Conservation (phyloP, 1,140 invertebrate genomes). For the Lycorma delicatula region DNA sequence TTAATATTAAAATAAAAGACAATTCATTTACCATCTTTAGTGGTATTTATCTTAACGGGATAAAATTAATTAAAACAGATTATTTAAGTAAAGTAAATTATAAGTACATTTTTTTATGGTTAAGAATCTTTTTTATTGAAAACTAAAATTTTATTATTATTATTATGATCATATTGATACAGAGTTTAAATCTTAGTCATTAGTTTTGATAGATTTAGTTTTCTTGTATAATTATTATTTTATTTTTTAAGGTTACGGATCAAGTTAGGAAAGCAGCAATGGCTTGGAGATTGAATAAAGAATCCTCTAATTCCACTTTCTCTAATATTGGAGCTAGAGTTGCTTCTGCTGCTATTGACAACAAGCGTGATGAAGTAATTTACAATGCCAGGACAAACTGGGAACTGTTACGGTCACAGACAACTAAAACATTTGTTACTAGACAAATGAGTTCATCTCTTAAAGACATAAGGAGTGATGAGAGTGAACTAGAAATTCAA, state of each 20-base stretch:
- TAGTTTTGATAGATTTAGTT: no score
- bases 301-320: constrained; percentile 55
- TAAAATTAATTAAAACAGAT: no score
- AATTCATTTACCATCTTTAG: no score
- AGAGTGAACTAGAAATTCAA: constrained; percentile 21
- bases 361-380: constrained; percentile 61
- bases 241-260: constrained; percentile 54
- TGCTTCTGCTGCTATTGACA: not conserved
- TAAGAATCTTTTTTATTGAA: no score
- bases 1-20: no score
- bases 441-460: constrained; percentile 30
- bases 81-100: no score
- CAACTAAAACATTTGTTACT: constrained; percentile 32
- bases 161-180: no score
- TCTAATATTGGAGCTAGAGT: constrained; percentile 41
- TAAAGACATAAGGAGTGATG: constrained; percentile 31
- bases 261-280: constrained; percentile 62
- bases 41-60: no score
- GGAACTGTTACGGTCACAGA: constrained; percentile 63
- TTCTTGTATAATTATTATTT: no score
- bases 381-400: constrained; percentile 72
- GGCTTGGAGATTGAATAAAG: constrained; percentile 65
- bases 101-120: no score
- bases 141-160: no score
- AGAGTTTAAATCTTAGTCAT: no score